Conservation (phyloP, 2,113 vertebrate species). For the Malurus elegans region DNA sequence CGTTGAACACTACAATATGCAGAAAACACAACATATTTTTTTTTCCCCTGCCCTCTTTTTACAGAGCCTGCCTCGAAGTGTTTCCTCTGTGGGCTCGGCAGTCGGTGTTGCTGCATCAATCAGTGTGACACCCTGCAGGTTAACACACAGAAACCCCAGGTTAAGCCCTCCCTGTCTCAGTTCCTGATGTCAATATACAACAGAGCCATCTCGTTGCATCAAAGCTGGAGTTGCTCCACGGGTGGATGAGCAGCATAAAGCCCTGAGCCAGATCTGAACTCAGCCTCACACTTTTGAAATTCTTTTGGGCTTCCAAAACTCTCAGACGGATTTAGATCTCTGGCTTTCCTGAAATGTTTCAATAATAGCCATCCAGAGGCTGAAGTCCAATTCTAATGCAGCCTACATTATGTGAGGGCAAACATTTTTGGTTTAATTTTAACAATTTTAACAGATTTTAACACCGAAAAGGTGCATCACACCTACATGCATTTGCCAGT, state of each 20-base stretch:
- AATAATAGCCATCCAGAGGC: background rate
- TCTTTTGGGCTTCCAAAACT: background rate
- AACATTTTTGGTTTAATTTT: background rate
- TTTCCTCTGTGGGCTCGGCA: background rate
- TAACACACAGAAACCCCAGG: background rate
- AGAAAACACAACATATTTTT: background rate
- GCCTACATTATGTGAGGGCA: background rate
- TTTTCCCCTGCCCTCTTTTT: background rate
- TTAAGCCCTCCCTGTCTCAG: background rate
- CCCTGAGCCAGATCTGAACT: background rate
- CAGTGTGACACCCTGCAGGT: background rate
- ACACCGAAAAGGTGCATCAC: background rate
- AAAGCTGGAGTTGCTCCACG: background rate
- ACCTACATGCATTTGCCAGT: background rate
- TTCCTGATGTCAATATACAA: background rate
- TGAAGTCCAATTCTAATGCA: background rate
- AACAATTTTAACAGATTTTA: background rate
- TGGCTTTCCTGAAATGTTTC: background rate
- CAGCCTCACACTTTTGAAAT: background rate
- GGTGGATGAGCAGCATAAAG: background rate
- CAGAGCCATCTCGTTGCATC: background rate
- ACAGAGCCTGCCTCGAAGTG: background rate
- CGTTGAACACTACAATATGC: background rate
- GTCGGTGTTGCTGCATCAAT: rapidly evolving
- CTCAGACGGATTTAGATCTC: background rate